Base-by-base conservation (phyloP, 2,888 invertebrate genomes). In the Epinotia ramella region DNA sequence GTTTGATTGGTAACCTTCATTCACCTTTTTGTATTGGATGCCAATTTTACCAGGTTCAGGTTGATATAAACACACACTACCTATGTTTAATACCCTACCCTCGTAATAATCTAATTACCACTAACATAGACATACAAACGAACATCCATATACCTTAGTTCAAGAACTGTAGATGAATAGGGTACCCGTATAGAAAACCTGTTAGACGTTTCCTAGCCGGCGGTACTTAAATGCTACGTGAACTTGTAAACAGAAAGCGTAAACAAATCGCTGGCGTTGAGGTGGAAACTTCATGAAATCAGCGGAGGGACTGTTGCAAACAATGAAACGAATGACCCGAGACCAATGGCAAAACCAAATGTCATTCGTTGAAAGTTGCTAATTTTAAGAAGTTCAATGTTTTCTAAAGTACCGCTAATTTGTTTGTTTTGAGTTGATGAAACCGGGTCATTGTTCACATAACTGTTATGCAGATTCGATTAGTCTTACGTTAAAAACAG, bases 211-310 rank as follows among this genome's bases (percentile, higher is more conserved):
- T 75, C 59, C 65, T 18, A 59, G 40, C 20, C 63, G 64, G 59
- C 53, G 57, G 44, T 44, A 53, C 53, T 4, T 7, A 53, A 67
- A 72, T 67, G 46, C 60, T 46, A 57, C 63, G 66, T 76, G 76
- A 76, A 67, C 72, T 76, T 72, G 72, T 76, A 76, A 76, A 76
- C 76, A 76, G 76, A 76, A 76, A 76, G 76, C 71, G 76, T 76
- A 76, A 76, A 76, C 72, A 76, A 72, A 71, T 63, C 74, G 57
- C 73, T 69, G 44, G 60, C 65, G 63, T 28, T 56, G 66, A 76
- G 72, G 76, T 72, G 60, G 13, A 62, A 72, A 57, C 66, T 62
- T 76, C 76, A 63, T 57, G 66, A 62, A 76, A 71, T 59, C 53
- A 60, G 18, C 44, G 20, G 40, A 53, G 59, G 49, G 53, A 53